A percentile compares a stretch with the other conserved stretches of the same genome.
Conservation (phyloP, 2,113 vertebrate genomes). For the human (Homo sapiens) region DNA sequence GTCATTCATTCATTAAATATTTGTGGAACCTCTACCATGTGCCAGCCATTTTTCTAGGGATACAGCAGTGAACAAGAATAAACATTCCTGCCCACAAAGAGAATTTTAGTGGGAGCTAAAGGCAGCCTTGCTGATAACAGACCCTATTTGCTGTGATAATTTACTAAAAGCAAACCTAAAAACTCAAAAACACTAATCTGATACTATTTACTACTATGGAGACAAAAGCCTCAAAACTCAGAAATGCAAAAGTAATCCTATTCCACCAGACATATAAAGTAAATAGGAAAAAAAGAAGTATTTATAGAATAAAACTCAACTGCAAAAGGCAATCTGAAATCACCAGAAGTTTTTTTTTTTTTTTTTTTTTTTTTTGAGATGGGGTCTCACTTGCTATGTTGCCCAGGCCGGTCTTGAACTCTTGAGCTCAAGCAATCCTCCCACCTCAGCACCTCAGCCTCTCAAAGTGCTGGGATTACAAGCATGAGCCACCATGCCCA, state of each 20-base stretch:
- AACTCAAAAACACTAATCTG: constrained; percentile 20
- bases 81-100: background rate
- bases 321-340: constrained; percentile 36
- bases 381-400: no score
- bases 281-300: background rate
- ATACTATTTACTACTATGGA: background rate
- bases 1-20: background rate
- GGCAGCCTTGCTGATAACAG: background rate
- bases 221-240: background rate
- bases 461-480: no score
- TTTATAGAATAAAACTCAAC: background rate
- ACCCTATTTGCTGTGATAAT: background rate
- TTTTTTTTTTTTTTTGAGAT: background rate
- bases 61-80: background rate
- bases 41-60: background rate
- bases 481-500: no score
- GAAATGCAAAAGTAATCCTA: constrained; percentile 8
- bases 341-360: background rate
- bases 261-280: background rate
- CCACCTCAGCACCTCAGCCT: no score
- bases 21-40: background rate
- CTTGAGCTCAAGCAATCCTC: no score
- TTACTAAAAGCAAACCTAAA: constrained; percentile 42
- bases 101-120: background rate
- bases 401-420: no score